Evolutionary conservation across 2,113 vertebrate species (phyloP), one percentile per base, ranked within the genome.

Genomic region (Rousettus leschenaultii): DNA sequence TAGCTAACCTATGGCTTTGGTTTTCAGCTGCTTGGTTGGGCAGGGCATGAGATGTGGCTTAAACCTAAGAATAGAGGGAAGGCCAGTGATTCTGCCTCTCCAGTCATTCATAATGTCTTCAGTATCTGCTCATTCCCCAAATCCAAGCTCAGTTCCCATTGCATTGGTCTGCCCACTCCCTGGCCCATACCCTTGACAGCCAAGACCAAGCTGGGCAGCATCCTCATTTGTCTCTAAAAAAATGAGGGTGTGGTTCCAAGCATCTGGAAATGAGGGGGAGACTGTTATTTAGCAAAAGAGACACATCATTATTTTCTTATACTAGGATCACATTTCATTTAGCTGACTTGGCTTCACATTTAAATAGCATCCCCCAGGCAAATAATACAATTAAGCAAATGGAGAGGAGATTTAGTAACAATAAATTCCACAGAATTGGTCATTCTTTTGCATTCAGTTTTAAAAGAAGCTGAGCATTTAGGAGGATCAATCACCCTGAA

Each of bases 321-420:
- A 12, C 97, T 83, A 66, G 88, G 95, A 97, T 95, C 86, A 59
- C 68, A 89, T 97, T 98, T 96, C 97, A 87, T 92, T 97, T 97
- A 93, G 95, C 96, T 87, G 86, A 89, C 93, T 97, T 94, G 97
- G 94, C 97, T 94, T 71, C 48, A 57, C 55, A 45, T 96, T 95
- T 93, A 95, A 94, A 96, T 70, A 92, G 86, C 88, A 96, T 92
- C 94, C 97, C 95, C 71, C 89, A 96, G 97, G 97, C 97, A 98
- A 97, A 96, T 96, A 95, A 97, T 86, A 97, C 97, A 97, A 97
- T 97, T 97, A 98, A 97, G 93, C 94, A 97, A 97, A 96, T 93
- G 91, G 91, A 94, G 78, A 87, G 75, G 96, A 96, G 97, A 91
- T 96, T 96, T 95, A 96, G 93, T 93, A 94, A 97, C 94, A 94